Base-by-base conservation (phyloP, 2,113 vertebrate genomes). In the Macquaria ambigua region DNA sequence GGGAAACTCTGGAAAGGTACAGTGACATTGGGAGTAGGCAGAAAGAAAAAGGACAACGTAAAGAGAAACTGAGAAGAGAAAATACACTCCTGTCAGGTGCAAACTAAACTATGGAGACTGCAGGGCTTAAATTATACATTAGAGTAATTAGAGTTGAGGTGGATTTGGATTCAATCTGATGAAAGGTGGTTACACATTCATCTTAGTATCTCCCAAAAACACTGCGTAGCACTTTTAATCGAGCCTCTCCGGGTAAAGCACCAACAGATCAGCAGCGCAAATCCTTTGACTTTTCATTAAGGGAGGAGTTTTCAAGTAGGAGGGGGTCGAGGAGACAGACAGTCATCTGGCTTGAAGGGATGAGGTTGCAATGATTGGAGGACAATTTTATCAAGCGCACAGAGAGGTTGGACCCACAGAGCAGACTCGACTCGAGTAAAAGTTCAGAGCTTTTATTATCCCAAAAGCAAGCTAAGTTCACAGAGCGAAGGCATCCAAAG, bases 81-180 rank as follows among this genome's bases (percentile, higher is more conserved):
- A 63, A 82, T 63, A 62, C 31, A 74, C 37, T 68, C 28, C 31
- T 64, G 53, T 71, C 81, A 83, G 86, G 81, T 79, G 82, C 81
- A 90, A 91, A 82, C 55, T 84, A 70, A 76, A 81, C 61, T 83
- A 85, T 50, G 18, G 56, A 87, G 83, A 90, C 56, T 79, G 50
- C n/a, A 64, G 18, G 84, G 79, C 37, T 90, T 87, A 82, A 66
- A 85, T 90, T 77, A 82, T 88, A 81, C 90, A 90, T 87, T 79
- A 86, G 71, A 88, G 87, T 88, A 92, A 93, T 93, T 90, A 88
- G 75, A 91, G 77, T 63, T 74, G 79, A 55, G 75, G 63, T 69
- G 83, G 87, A 90, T 93, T 88, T 87, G 68, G 78, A 82, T 82
- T 78, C 62, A 89, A 84, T 90, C 70, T 81, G 82, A 83, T 90